Percentiles rank a stretch among this genome's conserved stretches.
phyloP scores from a whole-genome alignment of 1,140 invertebrate genomes.

The Schlechtendalia chinensis region DNA sequence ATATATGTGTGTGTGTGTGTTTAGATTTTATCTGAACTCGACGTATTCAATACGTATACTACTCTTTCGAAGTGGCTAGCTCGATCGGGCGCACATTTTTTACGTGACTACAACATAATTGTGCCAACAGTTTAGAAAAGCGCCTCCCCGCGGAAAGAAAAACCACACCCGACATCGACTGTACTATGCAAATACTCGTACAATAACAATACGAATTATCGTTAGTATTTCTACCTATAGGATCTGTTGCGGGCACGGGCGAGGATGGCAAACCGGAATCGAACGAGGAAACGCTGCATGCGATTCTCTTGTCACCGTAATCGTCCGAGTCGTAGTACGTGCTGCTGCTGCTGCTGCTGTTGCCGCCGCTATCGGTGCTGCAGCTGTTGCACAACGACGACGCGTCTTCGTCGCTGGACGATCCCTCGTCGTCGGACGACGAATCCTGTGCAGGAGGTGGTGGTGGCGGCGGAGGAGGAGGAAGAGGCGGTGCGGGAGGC shows the following conservation, averaged over 20 bases:
- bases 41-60: neutral
- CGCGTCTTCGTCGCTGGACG: neutral
- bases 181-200: too few relatives aligned
- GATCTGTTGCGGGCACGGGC: conserved; percentile 27
- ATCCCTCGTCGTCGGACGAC: neutral
- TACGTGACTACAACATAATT: neutral
- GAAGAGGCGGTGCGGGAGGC: neutral
- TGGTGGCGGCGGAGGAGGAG: neutral
- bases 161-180: neutral
- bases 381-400: neutral
- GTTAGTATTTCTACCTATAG: conserved; percentile 38
- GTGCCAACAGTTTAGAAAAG: conserved; percentile 4
- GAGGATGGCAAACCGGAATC: conserved; percentile 48
- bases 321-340: conserved; percentile 34
- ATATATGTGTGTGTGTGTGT: too few relatives aligned
- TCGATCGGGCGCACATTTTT: neutral
- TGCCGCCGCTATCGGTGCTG: neutral
- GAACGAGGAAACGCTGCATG: conserved; percentile 34
- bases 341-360: conserved; percentile 5
- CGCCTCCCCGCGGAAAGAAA: neutral
- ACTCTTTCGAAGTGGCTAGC: conserved; percentile 3
- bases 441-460: neutral
- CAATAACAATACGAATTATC: neutral
- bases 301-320: conserved; percentile 38
- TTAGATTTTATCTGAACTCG: too few relatives aligned